Evolutionary conservation across 2,113 vertebrate species (phyloP), one percentile per base, ranked within the genome.

Genomic region (Sula dactylatra): DNA sequence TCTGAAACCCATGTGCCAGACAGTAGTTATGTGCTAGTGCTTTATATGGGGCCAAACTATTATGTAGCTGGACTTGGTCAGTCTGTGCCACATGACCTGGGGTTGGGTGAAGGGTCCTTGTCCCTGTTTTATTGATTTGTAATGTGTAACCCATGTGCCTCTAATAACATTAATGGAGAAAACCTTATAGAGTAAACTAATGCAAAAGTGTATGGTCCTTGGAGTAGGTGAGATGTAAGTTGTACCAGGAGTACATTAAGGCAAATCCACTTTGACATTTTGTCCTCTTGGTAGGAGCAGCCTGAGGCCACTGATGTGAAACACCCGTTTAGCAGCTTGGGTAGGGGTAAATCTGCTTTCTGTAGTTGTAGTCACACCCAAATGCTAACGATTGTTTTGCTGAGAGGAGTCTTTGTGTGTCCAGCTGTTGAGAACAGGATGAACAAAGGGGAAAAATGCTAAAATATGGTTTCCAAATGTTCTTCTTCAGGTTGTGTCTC

Each of bases 381-480:
- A 71, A 16, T 61, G 83, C 40, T 82, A 80, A 70, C 6, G 19
- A 16, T 18, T 91, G 78, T 90, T 97, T 89, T 90, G 40, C 64
- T 88, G 70, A 89, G 92, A 81, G 62, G n/a, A 19, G 17, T 95
- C 58, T 85, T 87, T 82, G 50, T 95, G 50, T 87, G 58, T 94
- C 88, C 67, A 93, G 80, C 92, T 94, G 85, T 44, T n/a, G 38
- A 82, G 55, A 93, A 80, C 59, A 86, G 73, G 71, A 74, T 50
- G 67, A 64, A 19, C 54, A n/a, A 64, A 38, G 56, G 65, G 17
- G 38, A 66, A 69, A 86, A 82, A 79, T 70, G 31, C 61, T 91
- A 47, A 87, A 92, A 82, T 59, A 49, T n/a, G 34, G 29, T 87
- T 95, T 94, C 80, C 90, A 92, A 47, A 54, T 61, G 95, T 97